Evolutionary conservation across 2,113 vertebrate genomes (phyloP).

Genomic region (Galbula dea): DNA sequence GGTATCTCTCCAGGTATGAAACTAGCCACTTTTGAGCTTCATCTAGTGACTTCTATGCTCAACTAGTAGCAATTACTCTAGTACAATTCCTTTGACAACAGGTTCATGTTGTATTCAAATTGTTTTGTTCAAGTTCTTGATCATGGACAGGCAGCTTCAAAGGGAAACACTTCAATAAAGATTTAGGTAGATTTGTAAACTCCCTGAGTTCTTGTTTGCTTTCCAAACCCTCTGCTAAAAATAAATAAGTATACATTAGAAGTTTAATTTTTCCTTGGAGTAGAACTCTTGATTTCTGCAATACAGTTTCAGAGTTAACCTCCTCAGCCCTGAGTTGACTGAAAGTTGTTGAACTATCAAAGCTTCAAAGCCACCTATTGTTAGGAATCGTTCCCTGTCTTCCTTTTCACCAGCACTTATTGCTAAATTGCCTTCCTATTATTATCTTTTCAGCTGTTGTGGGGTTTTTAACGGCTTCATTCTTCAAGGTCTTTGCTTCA

Average conservation of each 20-base stretch:
- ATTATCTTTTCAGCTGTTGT: slow-evolving; percentile 23
- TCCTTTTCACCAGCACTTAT: not conserved
- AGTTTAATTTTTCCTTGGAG: not conserved
- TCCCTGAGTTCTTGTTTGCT: not conserved
- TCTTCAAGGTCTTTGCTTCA: slow-evolving; percentile 39
- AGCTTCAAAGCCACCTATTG: slow-evolving; percentile 1
- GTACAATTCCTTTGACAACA: not conserved
- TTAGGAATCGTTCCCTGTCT: slow-evolving; percentile 5
- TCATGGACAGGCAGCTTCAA: not conserved
- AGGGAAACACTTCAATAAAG: not conserved
- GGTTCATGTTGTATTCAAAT: not conserved
- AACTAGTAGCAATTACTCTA: not conserved
- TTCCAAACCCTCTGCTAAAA: not conserved
- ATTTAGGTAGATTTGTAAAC: not conserved
- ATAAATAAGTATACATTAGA: not conserved
- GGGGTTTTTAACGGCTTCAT: slow-evolving; percentile 9
- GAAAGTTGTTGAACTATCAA: not conserved
- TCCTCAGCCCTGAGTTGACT: not conserved
- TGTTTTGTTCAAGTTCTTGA: not conserved
- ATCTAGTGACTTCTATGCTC: not conserved
- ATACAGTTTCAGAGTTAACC: slow-evolving; percentile 1
- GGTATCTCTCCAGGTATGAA: not conserved
- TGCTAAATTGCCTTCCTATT: slow-evolving; percentile 38
- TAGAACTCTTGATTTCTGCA: not conserved
- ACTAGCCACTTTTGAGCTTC: not conserved